phyloP scores from a whole-genome alignment of 2,888 invertebrate genomes.

The Volucella inanis region DNA sequence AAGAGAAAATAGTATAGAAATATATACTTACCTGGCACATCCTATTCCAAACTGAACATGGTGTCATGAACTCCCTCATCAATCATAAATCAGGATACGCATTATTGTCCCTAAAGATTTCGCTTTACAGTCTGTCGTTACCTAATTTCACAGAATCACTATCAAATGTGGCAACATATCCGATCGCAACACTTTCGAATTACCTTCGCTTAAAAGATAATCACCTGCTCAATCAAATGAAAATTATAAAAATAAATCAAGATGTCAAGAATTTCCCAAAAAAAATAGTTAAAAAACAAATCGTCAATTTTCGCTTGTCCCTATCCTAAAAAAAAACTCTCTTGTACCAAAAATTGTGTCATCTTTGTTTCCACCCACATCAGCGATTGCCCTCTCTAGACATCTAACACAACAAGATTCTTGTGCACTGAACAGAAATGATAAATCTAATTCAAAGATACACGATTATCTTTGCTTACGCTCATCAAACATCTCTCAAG shows the following conservation, averaged over 20 bases:
- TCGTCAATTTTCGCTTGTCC: conserved; percentile 23
- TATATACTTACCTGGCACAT: no score
- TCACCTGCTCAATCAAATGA: conserved; percentile 42
- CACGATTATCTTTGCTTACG: conserved; percentile 62
- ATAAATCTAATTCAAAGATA: conserved; percentile 60
- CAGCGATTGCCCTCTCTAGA: conserved; percentile 10
- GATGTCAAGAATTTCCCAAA: neutral
- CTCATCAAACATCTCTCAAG: conserved; percentile 56
- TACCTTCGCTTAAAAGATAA: conserved; percentile 14
- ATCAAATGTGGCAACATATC: no score
- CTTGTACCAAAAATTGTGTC: conserved; percentile 43
- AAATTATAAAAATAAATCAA: neutral
- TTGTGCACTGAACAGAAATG: conserved; percentile 57
- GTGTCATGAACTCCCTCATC: no score
- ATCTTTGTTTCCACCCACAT: conserved; percentile 37
- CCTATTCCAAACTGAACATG: no score
- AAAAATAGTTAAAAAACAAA: neutral
- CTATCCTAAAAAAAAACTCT: neutral
- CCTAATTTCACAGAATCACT: no score
- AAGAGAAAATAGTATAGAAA: no score
- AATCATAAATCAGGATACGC: no score
- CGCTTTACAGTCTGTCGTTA: no score
- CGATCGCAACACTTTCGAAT: no score
- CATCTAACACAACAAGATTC: conserved; percentile 29
- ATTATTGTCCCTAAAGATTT: no score